Conservation (phyloP, 2,113 vertebrate genomes). For the Miniopterus natalensis region DNA sequence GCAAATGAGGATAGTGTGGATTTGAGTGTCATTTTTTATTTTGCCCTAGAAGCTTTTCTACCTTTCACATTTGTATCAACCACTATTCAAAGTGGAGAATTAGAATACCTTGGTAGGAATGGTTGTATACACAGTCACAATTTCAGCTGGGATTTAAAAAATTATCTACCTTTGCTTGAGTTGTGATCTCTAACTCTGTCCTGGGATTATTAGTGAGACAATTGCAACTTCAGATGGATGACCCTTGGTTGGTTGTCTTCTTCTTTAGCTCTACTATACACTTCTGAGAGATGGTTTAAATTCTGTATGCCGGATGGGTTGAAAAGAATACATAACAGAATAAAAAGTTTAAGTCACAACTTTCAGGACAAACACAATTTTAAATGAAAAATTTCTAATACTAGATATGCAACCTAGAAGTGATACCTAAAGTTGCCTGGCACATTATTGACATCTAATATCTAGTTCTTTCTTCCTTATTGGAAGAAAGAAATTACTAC, state of each 20-base stretch:
- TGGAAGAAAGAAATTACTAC: not conserved
- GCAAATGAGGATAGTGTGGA: not conserved
- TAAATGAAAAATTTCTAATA: conserved; percentile 28
- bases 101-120: not conserved
- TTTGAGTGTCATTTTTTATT: not conserved
- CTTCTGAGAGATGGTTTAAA: conserved; percentile 51
- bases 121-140: not conserved
- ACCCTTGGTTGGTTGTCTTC: not conserved
- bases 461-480: conserved; percentile 29
- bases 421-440: not conserved
- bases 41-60: not conserved
- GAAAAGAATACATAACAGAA: conserved; percentile 41
- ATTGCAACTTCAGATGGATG: conserved; percentile 52
- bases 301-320: not conserved
- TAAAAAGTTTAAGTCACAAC: conserved; percentile 23
- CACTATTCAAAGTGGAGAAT: conserved; percentile 26
- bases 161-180: conserved; percentile 70
- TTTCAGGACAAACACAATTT: conserved; percentile 33
- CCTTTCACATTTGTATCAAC: conserved; percentile 14
- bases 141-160: conserved; percentile 52
- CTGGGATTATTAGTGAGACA: conserved; percentile 40
- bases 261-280: conserved; percentile 41
- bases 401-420: not conserved
- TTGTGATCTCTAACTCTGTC: conserved; percentile 62
- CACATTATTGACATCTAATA: not conserved